phyloP scores from a whole-genome alignment of 1,140 invertebrate species.

The Bathynomus jamesi region DNA sequence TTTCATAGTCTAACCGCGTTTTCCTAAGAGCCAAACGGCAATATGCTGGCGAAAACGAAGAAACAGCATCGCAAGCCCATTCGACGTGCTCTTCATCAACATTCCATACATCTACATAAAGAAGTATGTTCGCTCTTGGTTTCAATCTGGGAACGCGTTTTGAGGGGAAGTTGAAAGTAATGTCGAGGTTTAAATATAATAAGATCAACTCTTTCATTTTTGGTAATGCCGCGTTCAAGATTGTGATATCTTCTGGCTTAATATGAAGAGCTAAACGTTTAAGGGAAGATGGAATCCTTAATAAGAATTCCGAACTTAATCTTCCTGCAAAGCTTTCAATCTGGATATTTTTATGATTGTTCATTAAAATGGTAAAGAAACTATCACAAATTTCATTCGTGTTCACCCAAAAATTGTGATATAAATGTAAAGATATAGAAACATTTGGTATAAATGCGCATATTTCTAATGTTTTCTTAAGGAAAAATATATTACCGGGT shows the following conservation, averaged over 20 bases:
- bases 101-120: not conserved
- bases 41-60: not conserved
- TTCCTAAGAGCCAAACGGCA: not conserved
- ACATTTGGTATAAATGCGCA: not conserved
- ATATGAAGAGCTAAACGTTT: not conserved
- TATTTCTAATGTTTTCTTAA: not conserved
- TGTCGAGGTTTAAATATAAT: not conserved
- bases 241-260: not conserved
- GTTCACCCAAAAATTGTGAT: not conserved
- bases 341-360: not conserved
- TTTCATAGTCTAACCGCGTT: not conserved
- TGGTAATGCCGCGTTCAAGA: not conserved
- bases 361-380: not conserved
- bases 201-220: not conserved
- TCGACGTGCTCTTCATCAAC: not conserved
- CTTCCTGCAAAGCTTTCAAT: not conserved
- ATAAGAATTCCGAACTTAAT: not conserved
- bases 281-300: not conserved
- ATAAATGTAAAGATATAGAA: not conserved
- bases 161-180: not conserved
- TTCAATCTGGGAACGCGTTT: not conserved
- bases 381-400: not conserved
- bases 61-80: not conserved
- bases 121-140: not conserved
- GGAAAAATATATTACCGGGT: not conserved